Evolutionary conservation across 2,888 invertebrate genomes (phyloP), one percentile per base, ranked within the genome.

Genomic region (Caenorhabditis sinica): DNA sequence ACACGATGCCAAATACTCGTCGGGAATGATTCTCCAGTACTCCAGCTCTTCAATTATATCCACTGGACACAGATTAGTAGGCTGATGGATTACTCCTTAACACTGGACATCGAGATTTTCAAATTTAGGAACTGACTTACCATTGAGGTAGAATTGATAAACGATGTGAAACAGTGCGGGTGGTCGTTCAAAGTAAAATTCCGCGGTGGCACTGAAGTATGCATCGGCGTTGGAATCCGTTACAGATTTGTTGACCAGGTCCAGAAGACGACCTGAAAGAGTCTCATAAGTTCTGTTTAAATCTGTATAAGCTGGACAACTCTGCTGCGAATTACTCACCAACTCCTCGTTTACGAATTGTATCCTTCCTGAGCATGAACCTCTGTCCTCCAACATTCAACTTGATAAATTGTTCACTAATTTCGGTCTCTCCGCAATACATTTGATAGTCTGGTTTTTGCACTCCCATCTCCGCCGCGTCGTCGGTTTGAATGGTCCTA

Each of bases 11-110:
- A 90, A 69, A 63, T 84, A 76, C n/a, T 82, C 45, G 20, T 88
- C 87, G 20, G 88, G 84, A 15, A 85, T 79, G 51, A 92, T 88
- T 61, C 86, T 75, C 91, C 91, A 94, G 86, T 93, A 94, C 51
- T 93, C 90, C 5, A 94, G 89, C 85, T 94, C 94, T 65, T 93
- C 93, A 13, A 93, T 87, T 75, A 94, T 93, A 36, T 93, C 93
- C 75, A 93, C 93, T 23, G 93, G 91, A 33, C 94, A 93, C 15
- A 94, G 93, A 77, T 94, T 93, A 1, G 93, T 91, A 0, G 94
- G 93, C 61, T 93, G 91, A 75, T 93, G 92, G 49, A 91, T 91
- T 3, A 80, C 79, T 53, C 90, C 90, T 89, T 66, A 17, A 74
- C 20, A 9, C n/a, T n/a, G n/a, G n/a, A n/a, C n/a, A n/a, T n/a